Conservation (phyloP, 2,888 invertebrate species). For the Capitulum mitella region DNA sequence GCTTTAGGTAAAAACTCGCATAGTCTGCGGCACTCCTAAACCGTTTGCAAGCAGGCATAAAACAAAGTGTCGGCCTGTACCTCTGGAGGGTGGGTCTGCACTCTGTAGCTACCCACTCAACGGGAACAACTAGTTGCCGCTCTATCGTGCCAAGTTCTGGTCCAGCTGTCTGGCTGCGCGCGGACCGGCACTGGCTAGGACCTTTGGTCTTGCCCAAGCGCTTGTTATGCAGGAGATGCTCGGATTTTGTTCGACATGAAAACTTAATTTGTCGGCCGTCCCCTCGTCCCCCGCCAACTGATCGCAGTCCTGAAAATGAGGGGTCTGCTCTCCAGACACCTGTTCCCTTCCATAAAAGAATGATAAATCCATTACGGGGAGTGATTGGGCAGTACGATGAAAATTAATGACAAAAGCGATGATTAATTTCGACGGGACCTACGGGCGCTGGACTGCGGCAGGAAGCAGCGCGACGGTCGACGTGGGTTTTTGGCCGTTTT, state of each 20-base stretch:
- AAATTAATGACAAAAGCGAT: not conserved
- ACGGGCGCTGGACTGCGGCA: not conserved
- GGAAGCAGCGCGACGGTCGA: not conserved
- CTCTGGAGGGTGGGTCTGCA: too few species aligned
- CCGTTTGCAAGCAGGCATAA: too few species aligned
- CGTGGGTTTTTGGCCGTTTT: not conserved
- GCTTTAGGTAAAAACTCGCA: too few species aligned
- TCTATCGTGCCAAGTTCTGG: too few species aligned
- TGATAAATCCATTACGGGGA: conserved; percentile 16
- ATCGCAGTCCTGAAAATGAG: not conserved
- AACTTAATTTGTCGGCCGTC: not conserved
- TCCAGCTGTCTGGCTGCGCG: too few species aligned
- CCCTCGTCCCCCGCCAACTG: not conserved
- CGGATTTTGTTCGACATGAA: not conserved
- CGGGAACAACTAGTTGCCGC: too few species aligned
- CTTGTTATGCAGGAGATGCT: not conserved
- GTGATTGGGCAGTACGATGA: not conserved
- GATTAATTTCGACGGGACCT: not conserved
- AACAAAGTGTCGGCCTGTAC: too few species aligned
- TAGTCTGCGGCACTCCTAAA: too few species aligned
- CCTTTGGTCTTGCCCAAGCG: too few species aligned
- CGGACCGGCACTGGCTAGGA: too few species aligned
- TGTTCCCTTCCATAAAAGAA: not conserved
- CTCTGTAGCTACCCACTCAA: too few species aligned
- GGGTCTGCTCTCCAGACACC: not conserved